These are phyloP conservation scores for Lamellibrachia columna DNA, from an alignment of 2,888 invertebrate genomes.

Conservation along the genomic window DNA sequence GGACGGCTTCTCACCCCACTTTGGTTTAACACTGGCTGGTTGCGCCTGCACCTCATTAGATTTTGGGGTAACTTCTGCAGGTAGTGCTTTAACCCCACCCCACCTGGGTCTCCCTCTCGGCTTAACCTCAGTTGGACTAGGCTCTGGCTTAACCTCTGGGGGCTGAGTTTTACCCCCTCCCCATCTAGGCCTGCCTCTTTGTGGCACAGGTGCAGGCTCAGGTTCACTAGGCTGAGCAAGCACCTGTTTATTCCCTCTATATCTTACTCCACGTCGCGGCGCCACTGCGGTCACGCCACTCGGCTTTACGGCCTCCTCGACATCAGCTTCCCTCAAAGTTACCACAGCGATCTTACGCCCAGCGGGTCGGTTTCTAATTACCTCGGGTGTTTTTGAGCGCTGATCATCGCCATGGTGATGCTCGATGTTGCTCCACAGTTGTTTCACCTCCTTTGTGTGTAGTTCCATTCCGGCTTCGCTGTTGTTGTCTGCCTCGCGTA, in stretches of 20 bases:
- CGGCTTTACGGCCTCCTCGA: not conserved
- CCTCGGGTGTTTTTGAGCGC: not conserved
- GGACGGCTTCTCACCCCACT: not conserved
- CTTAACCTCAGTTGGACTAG: not conserved
- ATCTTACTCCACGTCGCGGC: constrained; percentile 16
- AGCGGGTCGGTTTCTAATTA: not conserved
- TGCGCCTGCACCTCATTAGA: not conserved
- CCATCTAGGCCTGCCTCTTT: not conserved
- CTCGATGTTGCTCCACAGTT: constrained; percentile 19
- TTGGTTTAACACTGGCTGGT: not conserved
- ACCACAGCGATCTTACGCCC: not conserved
- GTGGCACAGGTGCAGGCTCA: not conserved
- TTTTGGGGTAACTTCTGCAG: not conserved
- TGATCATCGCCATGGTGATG: not conserved
- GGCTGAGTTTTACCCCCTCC: not conserved
- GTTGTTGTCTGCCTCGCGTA: constrained; percentile 36
- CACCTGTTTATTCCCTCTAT: constrained; percentile 4
- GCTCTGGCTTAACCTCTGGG: not conserved
- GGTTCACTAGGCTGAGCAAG: not conserved
- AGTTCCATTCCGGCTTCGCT: constrained; percentile 20
- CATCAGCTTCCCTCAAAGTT: not conserved
- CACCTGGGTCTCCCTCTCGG: not conserved
- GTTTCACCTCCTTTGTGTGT: constrained; percentile 17
- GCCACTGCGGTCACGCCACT: not conserved
- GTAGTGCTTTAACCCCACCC: not conserved